Base-by-base conservation (phyloP, 2,113 vertebrate species). In the Myiozetetes cayanensis region DNA sequence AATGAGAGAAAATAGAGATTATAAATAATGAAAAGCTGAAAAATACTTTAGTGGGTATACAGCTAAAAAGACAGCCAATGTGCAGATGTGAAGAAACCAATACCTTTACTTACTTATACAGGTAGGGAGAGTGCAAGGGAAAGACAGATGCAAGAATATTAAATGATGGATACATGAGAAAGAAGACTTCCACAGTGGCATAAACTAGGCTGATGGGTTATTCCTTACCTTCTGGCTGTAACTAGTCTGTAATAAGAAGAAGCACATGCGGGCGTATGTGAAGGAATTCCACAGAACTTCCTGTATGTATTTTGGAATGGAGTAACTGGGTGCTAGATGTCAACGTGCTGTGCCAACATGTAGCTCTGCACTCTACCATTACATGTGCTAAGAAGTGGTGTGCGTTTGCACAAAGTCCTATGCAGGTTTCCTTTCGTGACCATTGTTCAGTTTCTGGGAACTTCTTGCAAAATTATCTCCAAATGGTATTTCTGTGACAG, bases 1-100 rank as follows among this genome's bases (percentile, higher is more conserved):
- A 89, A 66, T 31, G 46, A 80, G 50, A 49, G 75, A 67, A 94
- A 95, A 86, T 18, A 59, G 16, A 58, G 25, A 58, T 28, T 80
- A 47, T 63, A 83, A 93, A 65, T 95, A 88, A 91, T 80, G 81
- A 66, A 89, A 62, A 88, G 52, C 30, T 78, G 79, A 37, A 83
- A 89, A 80, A 81, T 63, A 23, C 15, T 10, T 79, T 70, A 35
- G 25, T 70, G 24, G 35, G 3, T 77, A 28, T 47, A 27, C 39
- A 44, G 35, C 10, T 85, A 31, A 87, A 75, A 75, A 72, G 53
- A 47, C 4, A 61, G 9, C 49, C 49, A 50, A 15, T 50, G 27
- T 50, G 27, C 15, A 4, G 76, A 19, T 24, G 65, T 24, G 49
- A 73, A 72, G 44, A 53, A 76, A 39, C 30, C 33, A 55, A 8